These are phyloP conservation scores for Ictidomys tridecemlineatus DNA, from an alignment of 2,113 vertebrate genomes.

Conservation along the genomic window DNA sequence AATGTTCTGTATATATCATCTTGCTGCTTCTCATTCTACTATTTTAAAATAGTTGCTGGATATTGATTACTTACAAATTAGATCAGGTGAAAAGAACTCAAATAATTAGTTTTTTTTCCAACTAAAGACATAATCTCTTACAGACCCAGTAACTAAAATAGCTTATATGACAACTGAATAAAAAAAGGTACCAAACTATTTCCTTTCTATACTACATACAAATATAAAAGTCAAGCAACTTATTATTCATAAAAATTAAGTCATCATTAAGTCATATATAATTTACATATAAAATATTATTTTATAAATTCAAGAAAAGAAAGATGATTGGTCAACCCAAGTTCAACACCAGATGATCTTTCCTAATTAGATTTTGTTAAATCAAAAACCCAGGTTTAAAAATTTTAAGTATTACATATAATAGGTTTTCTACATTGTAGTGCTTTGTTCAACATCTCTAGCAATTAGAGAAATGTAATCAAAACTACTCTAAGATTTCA, in stretches of 20 bases:
- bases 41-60: conserved; percentile 9
- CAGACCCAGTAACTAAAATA: background rate
- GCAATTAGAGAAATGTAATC: too few relatives aligned
- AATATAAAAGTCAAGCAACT: conserved; percentile 49
- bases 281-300: background rate
- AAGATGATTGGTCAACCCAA: background rate
- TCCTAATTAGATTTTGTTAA: conserved; percentile 22
- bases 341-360: background rate
- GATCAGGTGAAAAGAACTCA: background rate
- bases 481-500: too few relatives aligned
- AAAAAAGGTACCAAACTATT: conserved; percentile 26
- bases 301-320: conserved; percentile 38
- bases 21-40: conserved; percentile 23
- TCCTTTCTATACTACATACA: background rate
- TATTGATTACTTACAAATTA: conserved; percentile 38
- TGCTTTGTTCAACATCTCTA: background rate
- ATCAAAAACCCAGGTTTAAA: conserved; percentile 17
- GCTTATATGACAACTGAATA: background rate
- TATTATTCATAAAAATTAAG: conserved; percentile 10
- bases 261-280: background rate
- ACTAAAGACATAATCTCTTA: conserved; percentile 46
- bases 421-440: conserved; percentile 27
- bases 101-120: conserved; percentile 44
- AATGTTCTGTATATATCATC: background rate
- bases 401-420: background rate